Evolutionary conservation across 2,113 vertebrate species (phyloP).

Genomic region (Colistium nudipinnis): DNA sequence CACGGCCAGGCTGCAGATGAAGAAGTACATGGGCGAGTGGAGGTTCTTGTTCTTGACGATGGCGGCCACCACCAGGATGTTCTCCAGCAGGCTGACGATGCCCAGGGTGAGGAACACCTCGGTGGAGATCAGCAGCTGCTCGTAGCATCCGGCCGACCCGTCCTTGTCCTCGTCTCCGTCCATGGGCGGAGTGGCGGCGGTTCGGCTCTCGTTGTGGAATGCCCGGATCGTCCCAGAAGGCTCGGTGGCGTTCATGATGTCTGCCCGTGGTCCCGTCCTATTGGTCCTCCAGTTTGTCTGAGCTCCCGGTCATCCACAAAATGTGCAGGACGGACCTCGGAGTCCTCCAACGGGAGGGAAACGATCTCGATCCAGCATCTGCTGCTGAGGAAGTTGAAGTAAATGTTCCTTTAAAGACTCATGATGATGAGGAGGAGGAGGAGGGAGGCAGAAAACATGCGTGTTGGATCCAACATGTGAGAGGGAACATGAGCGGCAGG

Average conservation of each 20-base stretch:
- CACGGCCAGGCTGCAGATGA: slow-evolving; percentile 95
- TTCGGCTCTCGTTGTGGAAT: slow-evolving; percentile 83
- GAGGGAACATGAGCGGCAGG: slow-evolving; percentile 19
- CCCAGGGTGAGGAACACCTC: slow-evolving; percentile 94
- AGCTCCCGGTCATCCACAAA: background rate
- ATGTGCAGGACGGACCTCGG: background rate
- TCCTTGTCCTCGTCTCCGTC: slow-evolving; percentile 76
- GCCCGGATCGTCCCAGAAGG: slow-evolving; percentile 71
- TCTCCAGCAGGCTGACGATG: slow-evolving; percentile 92
- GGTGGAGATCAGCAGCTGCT: slow-evolving; percentile 91
- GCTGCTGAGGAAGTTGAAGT: no score
- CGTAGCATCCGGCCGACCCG: slow-evolving; percentile 87
- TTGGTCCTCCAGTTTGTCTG: background rate
- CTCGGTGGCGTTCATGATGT: slow-evolving; percentile 84
- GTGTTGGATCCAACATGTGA: slow-evolving; percentile 1
- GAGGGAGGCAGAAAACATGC: background rate
- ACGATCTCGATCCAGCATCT: slow-evolving; percentile 9
- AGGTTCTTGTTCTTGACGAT: slow-evolving; percentile 95
- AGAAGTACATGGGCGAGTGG: slow-evolving; percentile 97
- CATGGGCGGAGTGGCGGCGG: slow-evolving; percentile 23
- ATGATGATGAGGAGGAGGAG: background rate
- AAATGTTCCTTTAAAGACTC: no score
- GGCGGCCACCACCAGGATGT: slow-evolving; percentile 89
- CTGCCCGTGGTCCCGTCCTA: background rate
- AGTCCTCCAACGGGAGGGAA: background rate